Base-by-base conservation (phyloP, 2,797 vertebrate genomes). In the Kryptolebias ocellatus region DNA sequence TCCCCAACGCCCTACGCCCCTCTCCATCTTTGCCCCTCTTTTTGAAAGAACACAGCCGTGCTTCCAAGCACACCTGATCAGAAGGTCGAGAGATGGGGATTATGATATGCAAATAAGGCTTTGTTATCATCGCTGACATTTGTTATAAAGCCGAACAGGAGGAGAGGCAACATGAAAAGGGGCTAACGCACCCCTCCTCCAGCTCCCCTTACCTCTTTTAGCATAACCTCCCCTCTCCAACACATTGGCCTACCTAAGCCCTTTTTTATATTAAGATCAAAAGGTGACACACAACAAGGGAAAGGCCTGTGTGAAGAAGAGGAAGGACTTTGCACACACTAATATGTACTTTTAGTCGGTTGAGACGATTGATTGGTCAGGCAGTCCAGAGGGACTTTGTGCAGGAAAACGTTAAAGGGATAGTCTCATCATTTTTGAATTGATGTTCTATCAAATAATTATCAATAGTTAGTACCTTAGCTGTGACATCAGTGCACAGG, bases 51-150 rank as follows among this genome's bases (percentile, higher is more conserved):
- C 86, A 87, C 86, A 85, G 83, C 60, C 78, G 8, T 60, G 75
- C 83, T 87, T 89, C 86, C 78, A 84, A 86, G 84, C 73, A 80
- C 86, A 92, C 85, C 91, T 91, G 89, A 92, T 92, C 87, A 91
- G 81, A 90, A 87, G 84, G 83, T 84, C 67, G 81, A 79, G 85
- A 90, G 89, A 91, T 86, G 86, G 75, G 88, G 89, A 90, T 92
- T 89, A 90, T 81, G 87, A 92, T 89, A 92, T 94, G 90, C 84
- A 92, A 91, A 93, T 92, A 60, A 80, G 49, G 62, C 88, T 92
- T 92, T 91, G 89, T 91, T 90, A 90, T 87, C 84, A 73, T 71
- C 28, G 74, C 74, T 92, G 90, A 92, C 84, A 85, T 91, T 93
- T 70, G 83, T 87, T 92, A 88, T 80, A 81, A 91, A 89, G 83